Evolutionary conservation across 2,888 invertebrate genomes (phyloP), one percentile per base, ranked within the genome.

Genomic region (Altica lythri): DNA sequence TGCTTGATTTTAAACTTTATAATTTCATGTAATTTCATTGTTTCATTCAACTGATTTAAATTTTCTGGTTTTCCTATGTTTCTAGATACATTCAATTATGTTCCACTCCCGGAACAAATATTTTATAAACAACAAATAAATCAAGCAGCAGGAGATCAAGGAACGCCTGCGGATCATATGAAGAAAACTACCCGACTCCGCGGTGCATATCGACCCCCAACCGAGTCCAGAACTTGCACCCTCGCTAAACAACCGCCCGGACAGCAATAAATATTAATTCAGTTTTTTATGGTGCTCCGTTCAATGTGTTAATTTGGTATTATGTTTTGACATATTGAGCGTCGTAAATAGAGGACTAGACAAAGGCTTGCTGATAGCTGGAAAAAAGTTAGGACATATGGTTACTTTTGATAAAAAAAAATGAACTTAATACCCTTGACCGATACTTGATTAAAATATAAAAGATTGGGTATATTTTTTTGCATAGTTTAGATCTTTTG

Each of bases 231-330:
- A 29, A 25, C 47, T 32, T 51, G 51, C 56, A 53, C 59, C 66
- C 57, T 61, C 60, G 55, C 56, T 53, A 60, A 59, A 63, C 64
- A 66, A 67, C 66, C 65, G 64, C 64, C 67, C 58, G 45, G 57
- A 53, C 55, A 38, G 60, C 63, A 58, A 70, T 72, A 72, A 72
- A 72, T 72, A 70, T 70, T 70, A 72, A 72, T 72, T 71, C 67
- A 53, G 59, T 68, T 71, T 71, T 71, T 72, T 69, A 68, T 65
- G 62, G 63, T 60, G 55, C 61, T 63, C 55, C 63, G 64, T 69
- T 66, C 67, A 64, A 70, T 68, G 68, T 68, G 72, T 72, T 72
- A 72, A 72, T 70, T 70, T 63, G 48, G 59, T 45, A 64, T 68
- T 68, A 65, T 68, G 60, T 64, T 67, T 54, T 68, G 68, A 69